A percentile compares a stretch with the other conserved stretches of the same genome.
phyloP scores from a whole-genome alignment of 2,797 vertebrate species.

The Sebastes kiyomatsui region DNA sequence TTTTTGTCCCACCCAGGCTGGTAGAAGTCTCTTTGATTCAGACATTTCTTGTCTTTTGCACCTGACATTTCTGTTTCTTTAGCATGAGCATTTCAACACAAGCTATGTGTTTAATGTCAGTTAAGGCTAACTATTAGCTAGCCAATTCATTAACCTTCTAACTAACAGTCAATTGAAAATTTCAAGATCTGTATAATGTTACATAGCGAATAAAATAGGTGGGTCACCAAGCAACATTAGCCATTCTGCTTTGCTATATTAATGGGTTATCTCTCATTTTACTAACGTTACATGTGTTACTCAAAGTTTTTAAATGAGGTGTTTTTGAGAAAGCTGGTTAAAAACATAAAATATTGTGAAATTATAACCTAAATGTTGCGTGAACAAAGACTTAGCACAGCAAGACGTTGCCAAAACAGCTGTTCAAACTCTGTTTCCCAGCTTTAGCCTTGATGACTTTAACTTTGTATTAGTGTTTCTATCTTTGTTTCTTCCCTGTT shows the following conservation, averaged over 20 bases:
- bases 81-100: not conserved
- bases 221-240: not conserved
- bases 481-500: not conserved
- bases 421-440: not conserved
- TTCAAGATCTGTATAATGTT: not conserved
- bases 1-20: not conserved
- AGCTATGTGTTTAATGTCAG: not conserved
- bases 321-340: not conserved
- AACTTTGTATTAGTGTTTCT: not conserved
- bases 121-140: not conserved
- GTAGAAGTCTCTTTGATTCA: not conserved
- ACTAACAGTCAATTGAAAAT: too few relatives aligned
- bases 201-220: not conserved
- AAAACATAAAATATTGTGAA: not conserved
- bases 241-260: not conserved
- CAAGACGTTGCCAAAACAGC: not conserved
- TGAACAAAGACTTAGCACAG: not conserved
- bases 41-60: not conserved
- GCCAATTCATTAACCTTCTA: too few relatives aligned
- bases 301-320: not conserved
- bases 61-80: not conserved
- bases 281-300: not conserved
- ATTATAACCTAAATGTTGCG: not conserved
- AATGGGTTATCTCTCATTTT: not conserved
- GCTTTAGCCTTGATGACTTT: not conserved